These are phyloP conservation scores for Amiota communis DNA, from an alignment of 2,888 invertebrate genomes.

Conservation along the genomic window DNA sequence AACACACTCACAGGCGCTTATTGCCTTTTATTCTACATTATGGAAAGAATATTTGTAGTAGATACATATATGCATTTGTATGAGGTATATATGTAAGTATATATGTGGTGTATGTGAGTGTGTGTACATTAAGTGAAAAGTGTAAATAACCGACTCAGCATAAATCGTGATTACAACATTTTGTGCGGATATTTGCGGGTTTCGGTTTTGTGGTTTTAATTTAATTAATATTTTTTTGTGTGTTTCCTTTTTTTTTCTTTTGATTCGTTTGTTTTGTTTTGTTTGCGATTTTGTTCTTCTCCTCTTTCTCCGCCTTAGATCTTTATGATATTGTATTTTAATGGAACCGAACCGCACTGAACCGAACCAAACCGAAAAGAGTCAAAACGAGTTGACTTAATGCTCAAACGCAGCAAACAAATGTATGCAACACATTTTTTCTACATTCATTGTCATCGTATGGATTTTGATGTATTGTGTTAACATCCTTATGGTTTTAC, in stretches of 20 bases:
- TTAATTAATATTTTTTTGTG: constrained; percentile 68
- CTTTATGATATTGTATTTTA: too few species aligned
- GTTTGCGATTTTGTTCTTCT: not conserved
- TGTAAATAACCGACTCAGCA: constrained; percentile 68
- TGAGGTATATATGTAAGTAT: constrained; percentile 22
- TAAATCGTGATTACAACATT: constrained; percentile 71
- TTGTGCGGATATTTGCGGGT: constrained; percentile 69
- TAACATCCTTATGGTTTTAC: too few species aligned
- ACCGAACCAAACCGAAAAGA: too few species aligned
- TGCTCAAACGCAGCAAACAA: too few species aligned
- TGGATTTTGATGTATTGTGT: too few species aligned
- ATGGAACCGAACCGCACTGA: too few species aligned
- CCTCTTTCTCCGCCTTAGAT: too few species aligned
- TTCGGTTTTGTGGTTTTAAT: constrained; percentile 70
- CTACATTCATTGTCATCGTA: not conserved
- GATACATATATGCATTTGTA: not conserved
- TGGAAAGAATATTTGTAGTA: not conserved
- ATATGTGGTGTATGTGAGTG: constrained; percentile 29
- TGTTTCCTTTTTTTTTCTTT: constrained; percentile 30
- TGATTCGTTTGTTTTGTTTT: constrained; percentile 5
- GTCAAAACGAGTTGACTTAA: too few species aligned
- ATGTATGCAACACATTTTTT: not conserved
- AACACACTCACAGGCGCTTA: constrained; percentile 39
- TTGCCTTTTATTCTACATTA: not conserved
- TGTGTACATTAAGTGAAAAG: constrained; percentile 63